Percentiles rank a stretch among this genome's conserved stretches.
phyloP scores from a whole-genome alignment of 2,113 vertebrate species.

The Tamias sibiricus region DNA sequence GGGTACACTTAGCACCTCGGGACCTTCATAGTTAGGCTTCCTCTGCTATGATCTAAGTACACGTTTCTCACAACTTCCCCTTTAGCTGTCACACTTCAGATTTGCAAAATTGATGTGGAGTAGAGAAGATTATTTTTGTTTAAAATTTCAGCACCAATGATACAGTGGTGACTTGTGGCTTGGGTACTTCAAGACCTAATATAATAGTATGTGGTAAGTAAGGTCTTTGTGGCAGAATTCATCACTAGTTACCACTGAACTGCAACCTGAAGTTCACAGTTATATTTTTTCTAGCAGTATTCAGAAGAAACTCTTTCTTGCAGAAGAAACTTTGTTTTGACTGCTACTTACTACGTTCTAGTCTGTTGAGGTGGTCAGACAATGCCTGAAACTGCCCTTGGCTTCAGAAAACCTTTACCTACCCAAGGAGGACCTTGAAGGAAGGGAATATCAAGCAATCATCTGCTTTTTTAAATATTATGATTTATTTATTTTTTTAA shows the following conservation, averaged over 20 bases:
- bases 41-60: constrained; percentile 71
- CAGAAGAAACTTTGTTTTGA: background rate
- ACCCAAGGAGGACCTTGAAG: background rate
- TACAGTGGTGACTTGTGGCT: constrained; percentile 73
- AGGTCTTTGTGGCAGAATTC: constrained; percentile 77
- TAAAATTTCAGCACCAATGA: constrained; percentile 74
- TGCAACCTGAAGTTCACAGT: constrained; percentile 73
- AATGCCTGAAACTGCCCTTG: background rate
- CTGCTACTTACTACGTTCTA: background rate
- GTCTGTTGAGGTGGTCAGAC: background rate
- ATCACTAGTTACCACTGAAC: constrained; percentile 73
- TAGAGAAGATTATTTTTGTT: constrained; percentile 67
- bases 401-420: constrained; percentile 41
- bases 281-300: constrained; percentile 71
- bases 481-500: too few relatives aligned
- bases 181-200: constrained; percentile 78
- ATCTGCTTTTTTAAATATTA: too few relatives aligned
- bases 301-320: constrained; percentile 60
- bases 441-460: background rate
- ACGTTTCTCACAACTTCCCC: constrained; percentile 56
- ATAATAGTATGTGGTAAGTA: constrained; percentile 75
- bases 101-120: background rate
- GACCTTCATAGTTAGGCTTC: constrained; percentile 52
- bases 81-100: constrained; percentile 61
- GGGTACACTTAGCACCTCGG: constrained; percentile 54